Percentiles rank a stretch among this genome's conserved stretches.
Evolutionary conservation across 2,888 invertebrate genomes (phyloP).

Genomic region (Caenorhabditis doughertyi): DNA sequence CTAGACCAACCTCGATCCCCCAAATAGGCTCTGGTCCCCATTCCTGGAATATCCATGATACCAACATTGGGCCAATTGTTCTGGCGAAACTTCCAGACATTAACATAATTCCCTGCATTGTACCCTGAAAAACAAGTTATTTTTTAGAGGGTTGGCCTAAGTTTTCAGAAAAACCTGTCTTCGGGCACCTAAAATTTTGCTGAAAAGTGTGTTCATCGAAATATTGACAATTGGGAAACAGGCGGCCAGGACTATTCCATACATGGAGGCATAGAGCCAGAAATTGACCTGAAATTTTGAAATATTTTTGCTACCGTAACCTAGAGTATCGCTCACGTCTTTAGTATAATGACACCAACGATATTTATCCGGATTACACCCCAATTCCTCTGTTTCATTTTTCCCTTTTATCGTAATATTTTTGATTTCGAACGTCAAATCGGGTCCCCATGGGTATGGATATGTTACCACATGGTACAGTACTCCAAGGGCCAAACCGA

Average conservation of each 20-base stretch:
- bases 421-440: slow-evolving; percentile 28
- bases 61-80: slow-evolving; percentile 68
- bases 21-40: slow-evolving; percentile 71
- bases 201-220: slow-evolving; percentile 71
- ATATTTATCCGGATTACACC: slow-evolving; percentile 64
- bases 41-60: slow-evolving; percentile 71
- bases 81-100: slow-evolving; percentile 70
- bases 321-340: slow-evolving; percentile 35
- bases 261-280: slow-evolving; percentile 68
- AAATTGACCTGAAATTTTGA: slow-evolving; percentile 64
- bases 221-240: slow-evolving; percentile 73
- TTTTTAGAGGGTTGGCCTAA: neutral
- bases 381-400: slow-evolving; percentile 59
- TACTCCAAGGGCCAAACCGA: slow-evolving; percentile 65
- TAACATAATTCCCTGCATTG: slow-evolving; percentile 73
- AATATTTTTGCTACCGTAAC: neutral
- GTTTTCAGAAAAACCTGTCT: slow-evolving; percentile 47
- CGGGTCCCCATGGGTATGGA: slow-evolving; percentile 67
- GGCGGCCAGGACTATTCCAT: slow-evolving; percentile 68
- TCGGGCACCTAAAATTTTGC: slow-evolving; percentile 69
- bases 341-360: slow-evolving; percentile 65
- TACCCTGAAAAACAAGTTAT: slow-evolving; percentile 53
- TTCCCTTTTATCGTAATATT: slow-evolving; percentile 57
- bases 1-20: slow-evolving; percentile 61
- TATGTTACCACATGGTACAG: slow-evolving; percentile 70